These are phyloP conservation scores for Nemotelus pantherinus DNA, from an alignment of 2,888 invertebrate genomes.

Conservation along the genomic window DNA sequence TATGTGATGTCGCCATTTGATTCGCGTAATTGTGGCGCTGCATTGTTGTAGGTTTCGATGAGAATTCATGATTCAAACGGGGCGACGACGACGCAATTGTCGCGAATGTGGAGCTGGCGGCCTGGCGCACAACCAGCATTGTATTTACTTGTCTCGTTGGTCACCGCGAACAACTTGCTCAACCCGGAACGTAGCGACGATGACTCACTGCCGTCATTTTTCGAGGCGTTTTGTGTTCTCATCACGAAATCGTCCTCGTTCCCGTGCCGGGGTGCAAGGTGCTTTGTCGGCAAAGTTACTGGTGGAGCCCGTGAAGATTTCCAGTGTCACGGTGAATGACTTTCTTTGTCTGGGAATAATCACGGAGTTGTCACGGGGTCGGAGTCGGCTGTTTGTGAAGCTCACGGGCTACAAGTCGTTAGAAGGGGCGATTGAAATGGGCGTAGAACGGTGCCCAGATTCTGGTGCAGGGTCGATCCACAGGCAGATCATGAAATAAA, in stretches of 20 bases:
- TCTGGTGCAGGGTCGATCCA: neutral
- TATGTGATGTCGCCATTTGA: slow-evolving; percentile 1
- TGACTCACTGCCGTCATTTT: slow-evolving; percentile 32
- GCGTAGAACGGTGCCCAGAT: slow-evolving; percentile 23
- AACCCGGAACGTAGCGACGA: slow-evolving; percentile 20
- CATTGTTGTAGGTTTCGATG: neutral
- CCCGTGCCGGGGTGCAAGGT: slow-evolving; percentile 2
- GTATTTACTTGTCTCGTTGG: neutral
- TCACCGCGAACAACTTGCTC: neutral
- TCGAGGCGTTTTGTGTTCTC: slow-evolving; percentile 19
- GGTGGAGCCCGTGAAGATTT: neutral
- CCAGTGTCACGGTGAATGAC: neutral
- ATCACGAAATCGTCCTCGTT: neutral
- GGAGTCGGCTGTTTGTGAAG: neutral
- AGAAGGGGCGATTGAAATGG: slow-evolving; percentile 23
- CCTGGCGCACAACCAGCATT: slow-evolving; percentile 40
- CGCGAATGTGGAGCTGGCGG: slow-evolving; percentile 14
- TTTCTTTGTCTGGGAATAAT: slow-evolving; percentile 1
- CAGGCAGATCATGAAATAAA: neutral
- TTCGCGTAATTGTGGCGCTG: neutral
- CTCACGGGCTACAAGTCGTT: neutral
- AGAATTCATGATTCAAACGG: slow-evolving; percentile 6
- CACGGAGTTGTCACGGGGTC: neutral
- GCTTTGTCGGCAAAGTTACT: slow-evolving; percentile 12
- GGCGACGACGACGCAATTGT: slow-evolving; percentile 35